phyloP scores from a whole-genome alignment of 2,113 vertebrate species.

The Corydoras sp. region DNA sequence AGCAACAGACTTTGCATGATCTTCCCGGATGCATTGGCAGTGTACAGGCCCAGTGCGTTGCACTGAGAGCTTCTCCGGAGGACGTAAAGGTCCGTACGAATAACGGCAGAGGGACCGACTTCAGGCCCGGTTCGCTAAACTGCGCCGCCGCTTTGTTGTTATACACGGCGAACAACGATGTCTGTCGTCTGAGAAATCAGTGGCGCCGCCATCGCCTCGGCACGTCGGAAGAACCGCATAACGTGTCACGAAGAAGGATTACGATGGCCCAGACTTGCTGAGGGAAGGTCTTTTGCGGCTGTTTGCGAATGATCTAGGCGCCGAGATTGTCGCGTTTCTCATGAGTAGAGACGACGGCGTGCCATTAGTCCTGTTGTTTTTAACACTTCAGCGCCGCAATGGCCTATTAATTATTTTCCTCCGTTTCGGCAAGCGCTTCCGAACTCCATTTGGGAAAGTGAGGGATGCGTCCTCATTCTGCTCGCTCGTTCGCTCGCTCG shows the following conservation, averaged over 20 bases:
- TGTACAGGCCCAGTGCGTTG: too few relatives aligned
- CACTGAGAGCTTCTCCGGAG: too few relatives aligned
- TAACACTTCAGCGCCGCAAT: constrained; percentile 27
- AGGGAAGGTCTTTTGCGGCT: constrained; percentile 48
- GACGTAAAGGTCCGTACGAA: too few relatives aligned
- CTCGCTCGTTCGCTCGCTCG: neutral
- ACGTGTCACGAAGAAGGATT: constrained; percentile 20
- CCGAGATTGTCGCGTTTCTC: constrained; percentile 24
- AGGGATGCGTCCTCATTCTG: neutral
- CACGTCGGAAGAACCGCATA: neutral
- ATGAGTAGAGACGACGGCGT: constrained; percentile 35
- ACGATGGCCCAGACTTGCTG: constrained; percentile 30
- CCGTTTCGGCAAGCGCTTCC: constrained; percentile 3
- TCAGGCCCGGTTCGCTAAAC: too few relatives aligned
- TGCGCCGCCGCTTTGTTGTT: too few relatives aligned
- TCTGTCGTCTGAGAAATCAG: constrained; percentile 2
- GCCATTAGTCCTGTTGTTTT: constrained; percentile 28
- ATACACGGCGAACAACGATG: too few relatives aligned
- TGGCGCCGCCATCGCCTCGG: constrained; percentile 9
- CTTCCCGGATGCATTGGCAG: too few relatives aligned
- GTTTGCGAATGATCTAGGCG: constrained; percentile 41
- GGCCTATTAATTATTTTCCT: constrained; percentile 11
- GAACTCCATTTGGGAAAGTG: neutral
- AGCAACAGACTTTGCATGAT: too few relatives aligned
- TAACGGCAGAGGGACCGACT: too few relatives aligned